phyloP scores from a whole-genome alignment of 2,888 invertebrate genomes.

The Timandra comae region DNA sequence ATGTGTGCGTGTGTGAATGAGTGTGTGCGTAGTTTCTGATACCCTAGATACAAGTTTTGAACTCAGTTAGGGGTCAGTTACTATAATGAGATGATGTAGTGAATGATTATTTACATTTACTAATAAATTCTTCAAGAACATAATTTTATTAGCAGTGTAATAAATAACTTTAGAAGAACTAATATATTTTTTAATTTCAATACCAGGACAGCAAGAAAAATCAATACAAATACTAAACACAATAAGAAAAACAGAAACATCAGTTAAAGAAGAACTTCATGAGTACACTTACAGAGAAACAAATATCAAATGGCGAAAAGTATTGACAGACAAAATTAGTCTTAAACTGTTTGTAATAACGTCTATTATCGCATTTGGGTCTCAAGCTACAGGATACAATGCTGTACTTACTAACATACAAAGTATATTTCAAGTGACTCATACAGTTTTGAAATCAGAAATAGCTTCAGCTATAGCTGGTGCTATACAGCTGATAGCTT shows the following conservation, averaged over 20 bases:
- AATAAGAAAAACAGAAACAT: constrained; percentile 22
- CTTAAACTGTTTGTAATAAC: constrained; percentile 28
- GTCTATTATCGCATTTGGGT: constrained; percentile 23
- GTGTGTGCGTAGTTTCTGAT: too few relatives aligned
- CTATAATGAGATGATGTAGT: too few relatives aligned
- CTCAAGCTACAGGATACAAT: constrained; percentile 34
- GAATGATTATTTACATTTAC: too few relatives aligned
- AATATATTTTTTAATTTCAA: not conserved
- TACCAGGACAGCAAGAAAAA: constrained; percentile 24
- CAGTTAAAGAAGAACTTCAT: constrained; percentile 24
- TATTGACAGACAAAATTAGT: constrained; percentile 26
- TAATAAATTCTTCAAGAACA: too few relatives aligned
- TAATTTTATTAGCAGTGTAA: too few relatives aligned
- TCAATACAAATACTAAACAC: constrained; percentile 23
- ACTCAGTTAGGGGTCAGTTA: too few relatives aligned
- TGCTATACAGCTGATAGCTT: constrained; percentile 30
- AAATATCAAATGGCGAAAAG: constrained; percentile 14
- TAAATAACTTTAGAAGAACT: too few relatives aligned
- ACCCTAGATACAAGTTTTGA: too few relatives aligned
- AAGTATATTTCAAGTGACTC: constrained; percentile 33
- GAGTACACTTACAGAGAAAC: constrained; percentile 22
- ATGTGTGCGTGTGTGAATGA: too few relatives aligned
- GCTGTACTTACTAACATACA: constrained; percentile 37
- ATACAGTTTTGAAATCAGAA: constrained; percentile 33
- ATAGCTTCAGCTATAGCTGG: constrained; percentile 37